Percentiles rank a stretch among this genome's conserved stretches.
These are phyloP conservation scores for Larimichthys crocea DNA, from an alignment of 2,113 vertebrate genomes.

Conservation along the genomic window DNA sequence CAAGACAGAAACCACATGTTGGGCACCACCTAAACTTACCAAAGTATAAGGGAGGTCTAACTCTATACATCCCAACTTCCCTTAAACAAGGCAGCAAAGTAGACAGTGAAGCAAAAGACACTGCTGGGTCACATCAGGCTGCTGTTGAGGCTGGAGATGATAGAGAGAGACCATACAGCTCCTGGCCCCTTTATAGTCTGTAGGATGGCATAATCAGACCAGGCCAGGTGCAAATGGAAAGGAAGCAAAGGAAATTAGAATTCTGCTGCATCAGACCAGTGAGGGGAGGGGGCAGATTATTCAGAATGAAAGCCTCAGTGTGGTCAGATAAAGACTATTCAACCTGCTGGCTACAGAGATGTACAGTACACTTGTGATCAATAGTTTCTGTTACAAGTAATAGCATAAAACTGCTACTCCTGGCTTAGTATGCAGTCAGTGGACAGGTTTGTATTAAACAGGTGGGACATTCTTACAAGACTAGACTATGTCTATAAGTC, in stretches of 20 bases:
- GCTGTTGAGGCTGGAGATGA: not conserved
- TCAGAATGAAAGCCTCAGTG: not conserved
- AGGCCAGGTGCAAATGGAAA: slow-evolving; percentile 6
- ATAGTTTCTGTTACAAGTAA: not conserved
- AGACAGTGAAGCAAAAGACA: not conserved
- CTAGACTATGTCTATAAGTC: not conserved
- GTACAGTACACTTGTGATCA: too few relatives aligned
- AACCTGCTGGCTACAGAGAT: not conserved
- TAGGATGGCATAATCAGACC: slow-evolving; percentile 10
- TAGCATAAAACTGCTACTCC: not conserved
- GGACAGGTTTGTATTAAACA: not conserved
- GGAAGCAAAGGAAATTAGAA: slow-evolving; percentile 3
- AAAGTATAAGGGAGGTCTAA: not conserved
- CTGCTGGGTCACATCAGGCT: not conserved
- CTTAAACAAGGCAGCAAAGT: not conserved
- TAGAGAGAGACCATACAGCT: not conserved
- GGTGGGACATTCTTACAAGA: not conserved
- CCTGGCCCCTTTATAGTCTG: not conserved
- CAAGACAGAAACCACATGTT: too few relatives aligned
- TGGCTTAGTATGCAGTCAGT: not conserved
- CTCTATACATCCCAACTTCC: not conserved
- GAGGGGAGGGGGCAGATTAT: not conserved
- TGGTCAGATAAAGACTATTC: not conserved
- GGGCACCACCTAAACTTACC: too few relatives aligned
- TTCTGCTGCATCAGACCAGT: not conserved